Evolutionary conservation across 2,113 vertebrate species (phyloP).

Genomic region (Lucifuga dentata): DNA sequence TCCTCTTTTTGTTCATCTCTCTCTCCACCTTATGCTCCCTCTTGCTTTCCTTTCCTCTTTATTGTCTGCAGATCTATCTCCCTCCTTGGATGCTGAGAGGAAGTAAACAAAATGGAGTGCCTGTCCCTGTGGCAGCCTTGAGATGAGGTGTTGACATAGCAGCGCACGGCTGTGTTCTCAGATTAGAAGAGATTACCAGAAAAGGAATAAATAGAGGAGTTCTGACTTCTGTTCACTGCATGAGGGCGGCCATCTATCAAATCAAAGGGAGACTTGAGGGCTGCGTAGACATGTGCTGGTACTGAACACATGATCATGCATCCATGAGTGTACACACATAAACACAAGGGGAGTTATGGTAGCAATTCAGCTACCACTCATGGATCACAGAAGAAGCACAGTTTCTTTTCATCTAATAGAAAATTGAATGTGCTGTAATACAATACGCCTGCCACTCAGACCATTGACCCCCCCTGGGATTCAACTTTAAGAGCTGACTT

Average conservation of each 20-base stretch:
- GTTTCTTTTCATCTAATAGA: too few species aligned
- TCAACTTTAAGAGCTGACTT: too few species aligned
- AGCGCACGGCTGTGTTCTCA: conserved; percentile 48
- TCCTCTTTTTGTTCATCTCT: conserved; percentile 1
- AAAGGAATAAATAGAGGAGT: conserved; percentile 50
- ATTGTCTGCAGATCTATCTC: conserved; percentile 22
- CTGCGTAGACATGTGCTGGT: conserved; percentile 34
- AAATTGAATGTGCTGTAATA: too few species aligned
- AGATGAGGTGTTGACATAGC: conserved; percentile 69
- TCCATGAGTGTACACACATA: conserved; percentile 33
- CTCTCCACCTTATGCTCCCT: conserved; percentile 2
- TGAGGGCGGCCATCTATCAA: conserved; percentile 19
- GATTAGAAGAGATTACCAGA: conserved; percentile 76
- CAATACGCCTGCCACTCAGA: too few species aligned
- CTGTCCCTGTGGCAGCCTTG: conserved; percentile 44
- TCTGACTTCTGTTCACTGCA: conserved; percentile 39
- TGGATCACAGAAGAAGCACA: too few species aligned
- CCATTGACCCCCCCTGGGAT: too few species aligned
- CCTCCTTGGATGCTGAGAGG: conserved; percentile 30
- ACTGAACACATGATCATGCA: conserved; percentile 66
- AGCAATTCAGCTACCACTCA: too few species aligned
- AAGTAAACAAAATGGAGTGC: conserved; percentile 62
- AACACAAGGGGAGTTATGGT: too few species aligned
- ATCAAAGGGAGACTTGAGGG: conserved; percentile 56
- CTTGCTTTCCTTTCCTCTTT: conserved; percentile 2